Evolutionary conservation across 2,113 vertebrate species (phyloP), one percentile per base, ranked within the genome.

Genomic region (Excalfactoria chinensis): DNA sequence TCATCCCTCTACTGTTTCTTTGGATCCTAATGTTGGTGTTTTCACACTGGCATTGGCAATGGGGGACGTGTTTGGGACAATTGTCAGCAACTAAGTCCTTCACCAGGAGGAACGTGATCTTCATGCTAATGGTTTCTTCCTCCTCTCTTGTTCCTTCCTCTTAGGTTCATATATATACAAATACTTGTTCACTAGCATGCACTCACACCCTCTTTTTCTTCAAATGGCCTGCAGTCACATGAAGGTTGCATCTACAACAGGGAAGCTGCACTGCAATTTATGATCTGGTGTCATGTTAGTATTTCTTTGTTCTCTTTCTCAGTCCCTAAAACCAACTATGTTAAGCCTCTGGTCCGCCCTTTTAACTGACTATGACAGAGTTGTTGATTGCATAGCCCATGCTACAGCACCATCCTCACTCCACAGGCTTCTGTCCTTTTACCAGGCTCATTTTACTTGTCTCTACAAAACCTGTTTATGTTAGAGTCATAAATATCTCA

Each of bases 151-250:
- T n/a, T 88, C 41, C 17, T 71, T 77, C 18, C 37, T 58, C 26
- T 75, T 68, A 41, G 15, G 12, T 55, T 3, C 40, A 48, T 14
- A 16, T 3, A 26, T 10, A 46, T 63, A 34, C n/a, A 34, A 34
- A 59, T 34, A 53, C 63, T 9, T 49, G 19, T 63, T 88, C 49
- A 28, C 37, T 71, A 64, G 64, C 28, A 64, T 3, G 34, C 20
- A 67, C 68, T 92, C 76, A 84, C 22, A 73, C 17, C 7, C 53
- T 28, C n/a, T 68, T 32, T 76, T 63, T 73, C 74, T 84, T 76
- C 70, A 68, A 2, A 0, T 63, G 16, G 16, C 67, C 41, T 63
- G 8, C 16, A 92, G 55, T 19, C 34, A 59, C 56, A 20, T 84
- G 21, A 20, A 76, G 11, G 8, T 67, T 70, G 51, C 11, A 51